A percentile compares a stretch with the other conserved stretches of the same genome.
Conservation (phyloP, 2,113 vertebrate genomes). For the Guaruba guarouba region DNA sequence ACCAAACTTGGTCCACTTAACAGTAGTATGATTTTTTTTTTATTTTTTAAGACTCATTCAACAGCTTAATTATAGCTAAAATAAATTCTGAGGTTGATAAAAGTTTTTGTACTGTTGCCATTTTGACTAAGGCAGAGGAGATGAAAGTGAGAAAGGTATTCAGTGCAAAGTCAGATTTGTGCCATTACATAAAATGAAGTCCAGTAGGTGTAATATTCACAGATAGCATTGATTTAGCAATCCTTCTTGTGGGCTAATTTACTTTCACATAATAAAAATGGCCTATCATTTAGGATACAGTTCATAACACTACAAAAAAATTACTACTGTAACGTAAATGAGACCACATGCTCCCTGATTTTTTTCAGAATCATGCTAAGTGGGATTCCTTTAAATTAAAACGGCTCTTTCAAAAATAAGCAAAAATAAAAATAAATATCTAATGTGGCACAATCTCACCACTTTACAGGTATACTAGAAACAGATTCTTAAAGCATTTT, state of each 20-base stretch:
- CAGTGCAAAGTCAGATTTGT: conserved; percentile 87
- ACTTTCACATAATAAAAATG: conserved; percentile 64
- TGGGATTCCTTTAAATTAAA: conserved; percentile 70
- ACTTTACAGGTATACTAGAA: conserved; percentile 70
- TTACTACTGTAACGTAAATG: conserved; percentile 67
- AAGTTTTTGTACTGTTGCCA: conserved; percentile 82
- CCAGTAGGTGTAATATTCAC: conserved; percentile 73
- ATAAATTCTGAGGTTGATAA: conserved; percentile 87
- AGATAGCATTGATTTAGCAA: conserved; percentile 57
- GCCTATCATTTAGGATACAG: conserved; percentile 68
- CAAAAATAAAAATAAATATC: conserved; percentile 73
- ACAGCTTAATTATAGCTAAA: conserved; percentile 83
- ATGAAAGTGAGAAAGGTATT: conserved; percentile 78
- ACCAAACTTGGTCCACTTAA: conserved; percentile 86
- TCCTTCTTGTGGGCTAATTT: conserved; percentile 55
- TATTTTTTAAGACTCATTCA: conserved; percentile 86
- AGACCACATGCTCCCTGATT: conserved; percentile 73
- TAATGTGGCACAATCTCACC: conserved; percentile 65
- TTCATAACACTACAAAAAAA: conserved; percentile 60
- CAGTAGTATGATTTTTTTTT: conserved; percentile 77
- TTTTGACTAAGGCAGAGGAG: conserved; percentile 83
- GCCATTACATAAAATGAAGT: conserved; percentile 77
- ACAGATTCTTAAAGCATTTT: conserved; percentile 75
- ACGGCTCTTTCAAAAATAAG: conserved; percentile 61
- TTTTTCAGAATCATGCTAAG: conserved; percentile 53